phyloP scores from a whole-genome alignment of 1,140 invertebrate species.

The Nasonia vitripennis region DNA sequence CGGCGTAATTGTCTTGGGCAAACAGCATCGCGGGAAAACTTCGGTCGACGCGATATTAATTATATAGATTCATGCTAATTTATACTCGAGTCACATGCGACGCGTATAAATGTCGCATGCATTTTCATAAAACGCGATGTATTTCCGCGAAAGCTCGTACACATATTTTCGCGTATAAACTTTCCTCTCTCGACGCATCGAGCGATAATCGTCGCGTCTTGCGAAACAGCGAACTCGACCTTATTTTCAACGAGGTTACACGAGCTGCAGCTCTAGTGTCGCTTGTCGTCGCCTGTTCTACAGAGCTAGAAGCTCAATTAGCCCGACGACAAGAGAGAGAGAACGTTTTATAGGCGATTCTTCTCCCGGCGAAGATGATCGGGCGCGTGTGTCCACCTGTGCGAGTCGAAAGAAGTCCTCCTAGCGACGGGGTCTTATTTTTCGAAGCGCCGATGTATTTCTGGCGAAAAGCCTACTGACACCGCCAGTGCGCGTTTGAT shows the following conservation, averaged over 20 bases:
- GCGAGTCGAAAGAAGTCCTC: not conserved
- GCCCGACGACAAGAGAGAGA: not conserved
- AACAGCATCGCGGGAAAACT: not conserved
- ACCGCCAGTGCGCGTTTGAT: not conserved
- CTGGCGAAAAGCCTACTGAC: not conserved
- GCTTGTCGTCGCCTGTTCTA: not conserved
- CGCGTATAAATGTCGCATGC: not conserved
- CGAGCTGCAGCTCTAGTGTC: not conserved
- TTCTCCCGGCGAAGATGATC: not conserved
- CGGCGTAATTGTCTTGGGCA: not conserved
- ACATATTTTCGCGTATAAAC: not conserved
- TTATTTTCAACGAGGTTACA: slow-evolving; percentile 13
- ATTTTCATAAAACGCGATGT: not conserved
- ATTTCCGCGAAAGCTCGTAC: not conserved
- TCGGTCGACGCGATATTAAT: too few relatives aligned
- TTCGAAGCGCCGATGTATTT: slow-evolving; percentile 1
- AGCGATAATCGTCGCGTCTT: not conserved
- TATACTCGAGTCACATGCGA: too few relatives aligned
- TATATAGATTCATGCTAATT: not conserved
- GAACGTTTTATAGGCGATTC: slow-evolving; percentile 9
- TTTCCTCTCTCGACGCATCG: not conserved
- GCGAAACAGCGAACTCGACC: not conserved
- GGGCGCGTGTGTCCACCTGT: slow-evolving; percentile 2
- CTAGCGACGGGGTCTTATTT: not conserved
- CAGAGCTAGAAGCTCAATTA: slow-evolving; percentile 23